These are phyloP conservation scores for Globia sparganii DNA, from an alignment of 2,888 invertebrate species.

Conservation along the genomic window DNA sequence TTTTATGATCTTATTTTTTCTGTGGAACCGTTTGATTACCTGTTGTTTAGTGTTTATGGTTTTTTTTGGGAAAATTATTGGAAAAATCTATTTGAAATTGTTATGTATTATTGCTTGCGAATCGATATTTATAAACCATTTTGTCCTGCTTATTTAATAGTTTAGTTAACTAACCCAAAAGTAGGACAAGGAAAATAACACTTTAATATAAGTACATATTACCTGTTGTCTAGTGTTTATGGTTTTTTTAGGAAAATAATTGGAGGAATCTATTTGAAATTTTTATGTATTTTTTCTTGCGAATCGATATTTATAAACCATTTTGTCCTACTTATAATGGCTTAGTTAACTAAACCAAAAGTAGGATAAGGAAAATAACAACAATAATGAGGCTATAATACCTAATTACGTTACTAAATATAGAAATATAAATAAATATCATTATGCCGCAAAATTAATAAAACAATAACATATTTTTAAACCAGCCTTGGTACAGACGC, in stretches of 20 bases:
- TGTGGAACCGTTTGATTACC: slow-evolving; percentile 31
- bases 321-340: not conserved
- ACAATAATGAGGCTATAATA: too few species aligned
- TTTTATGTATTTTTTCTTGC: not conserved
- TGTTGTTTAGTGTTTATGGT: slow-evolving; percentile 20
- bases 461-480: slow-evolving; percentile 1
- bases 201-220: slow-evolving; percentile 13
- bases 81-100: not conserved
- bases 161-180: not conserved
- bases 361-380: not conserved
- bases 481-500: slow-evolving; percentile 5
- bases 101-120: not conserved
- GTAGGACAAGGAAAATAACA: not conserved
- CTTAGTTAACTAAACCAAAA: not conserved
- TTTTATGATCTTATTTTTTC: slow-evolving; percentile 38
- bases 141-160: not conserved
- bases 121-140: not conserved
- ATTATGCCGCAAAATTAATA: not conserved
- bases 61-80: slow-evolving; percentile 12
- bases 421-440: not conserved
- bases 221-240: slow-evolving; percentile 20
- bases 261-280: not conserved
- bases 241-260: slow-evolving; percentile 11
- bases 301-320: not conserved
- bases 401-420: not conserved